Percentiles rank a stretch among this genome's conserved stretches.
phyloP scores from a whole-genome alignment of 2,888 invertebrate species.

The Phengaris arion region DNA sequence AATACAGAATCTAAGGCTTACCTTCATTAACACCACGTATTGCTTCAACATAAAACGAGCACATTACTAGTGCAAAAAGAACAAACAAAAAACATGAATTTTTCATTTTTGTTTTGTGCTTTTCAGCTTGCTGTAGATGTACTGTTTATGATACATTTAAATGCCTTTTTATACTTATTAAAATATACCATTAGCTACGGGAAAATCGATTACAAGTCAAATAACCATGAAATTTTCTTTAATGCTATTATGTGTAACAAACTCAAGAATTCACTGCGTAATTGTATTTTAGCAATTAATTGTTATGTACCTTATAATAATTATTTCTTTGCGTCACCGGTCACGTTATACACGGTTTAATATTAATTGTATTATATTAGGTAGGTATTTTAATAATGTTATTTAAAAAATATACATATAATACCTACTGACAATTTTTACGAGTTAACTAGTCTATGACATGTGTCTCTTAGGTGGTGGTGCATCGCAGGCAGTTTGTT shows the following conservation, averaged over 20 bases:
- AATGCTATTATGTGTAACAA: background rate
- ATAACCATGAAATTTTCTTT: background rate
- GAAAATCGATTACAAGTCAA: background rate
- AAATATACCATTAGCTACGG: background rate
- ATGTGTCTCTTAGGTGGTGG: constrained; percentile 69
- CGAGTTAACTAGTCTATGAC: constrained; percentile 46
- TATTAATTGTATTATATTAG: too few relatives aligned
- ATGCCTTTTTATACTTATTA: background rate
- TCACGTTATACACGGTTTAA: too few relatives aligned
- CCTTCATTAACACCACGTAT: background rate
- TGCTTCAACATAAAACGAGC: background rate
- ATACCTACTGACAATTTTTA: too few relatives aligned
- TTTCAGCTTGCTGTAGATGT: background rate
- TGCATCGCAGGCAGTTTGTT: constrained; percentile 74
- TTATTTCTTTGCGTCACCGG: too few relatives aligned
- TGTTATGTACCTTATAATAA: background rate
- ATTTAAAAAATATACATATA: too few relatives aligned
- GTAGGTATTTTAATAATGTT: too few relatives aligned
- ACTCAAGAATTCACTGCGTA: background rate
- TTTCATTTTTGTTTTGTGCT: background rate
- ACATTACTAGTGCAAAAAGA: background rate
- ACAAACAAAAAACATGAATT: background rate
- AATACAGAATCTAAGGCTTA: background rate
- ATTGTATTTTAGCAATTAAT: background rate
- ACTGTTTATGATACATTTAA: background rate